These are phyloP conservation scores for Caenorhabditis macrosperma DNA, from an alignment of 2,888 invertebrate genomes.

Conservation along the genomic window DNA sequence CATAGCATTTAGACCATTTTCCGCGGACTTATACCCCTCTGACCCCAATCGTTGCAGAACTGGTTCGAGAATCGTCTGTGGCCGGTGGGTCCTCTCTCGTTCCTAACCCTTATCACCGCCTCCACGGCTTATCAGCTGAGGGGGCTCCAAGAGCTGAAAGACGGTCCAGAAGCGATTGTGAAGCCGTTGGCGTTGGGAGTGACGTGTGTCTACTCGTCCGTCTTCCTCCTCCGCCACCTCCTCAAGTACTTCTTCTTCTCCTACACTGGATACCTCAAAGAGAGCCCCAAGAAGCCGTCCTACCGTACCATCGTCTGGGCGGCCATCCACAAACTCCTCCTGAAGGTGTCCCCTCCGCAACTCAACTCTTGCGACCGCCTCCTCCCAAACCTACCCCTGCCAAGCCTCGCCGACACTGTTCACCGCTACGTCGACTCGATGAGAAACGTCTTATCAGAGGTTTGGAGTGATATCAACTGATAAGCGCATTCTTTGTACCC, in stretches of 20 bases:
- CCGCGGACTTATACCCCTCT: too few relatives aligned
- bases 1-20: too few relatives aligned
- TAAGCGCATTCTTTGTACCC: constrained; percentile 12
- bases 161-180: constrained; percentile 14
- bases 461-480: constrained; percentile 38
- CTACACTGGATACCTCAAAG: constrained; percentile 76
- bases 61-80: constrained; percentile 63
- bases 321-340: constrained; percentile 62
- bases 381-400: constrained; percentile 72
- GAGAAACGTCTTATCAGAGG: constrained; percentile 65
- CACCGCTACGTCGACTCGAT: constrained; percentile 71
- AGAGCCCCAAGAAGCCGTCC: constrained; percentile 74
- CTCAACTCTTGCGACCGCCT: constrained; percentile 72
- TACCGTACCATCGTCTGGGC: constrained; percentile 75
- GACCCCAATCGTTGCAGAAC: too few relatives aligned
- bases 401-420: constrained; percentile 69
- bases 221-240: constrained; percentile 55
- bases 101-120: constrained; percentile 9
- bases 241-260: constrained; percentile 72
- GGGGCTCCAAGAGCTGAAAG: constrained; percentile 6
- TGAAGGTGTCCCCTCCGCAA: constrained; percentile 65
- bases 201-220: constrained; percentile 12
- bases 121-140: constrained; percentile 18
- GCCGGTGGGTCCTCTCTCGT: constrained; percentile 58
- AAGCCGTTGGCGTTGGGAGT: constrained; percentile 19